phyloP scores from a whole-genome alignment of 2,113 vertebrate species.

The Corythornis cristatus region DNA sequence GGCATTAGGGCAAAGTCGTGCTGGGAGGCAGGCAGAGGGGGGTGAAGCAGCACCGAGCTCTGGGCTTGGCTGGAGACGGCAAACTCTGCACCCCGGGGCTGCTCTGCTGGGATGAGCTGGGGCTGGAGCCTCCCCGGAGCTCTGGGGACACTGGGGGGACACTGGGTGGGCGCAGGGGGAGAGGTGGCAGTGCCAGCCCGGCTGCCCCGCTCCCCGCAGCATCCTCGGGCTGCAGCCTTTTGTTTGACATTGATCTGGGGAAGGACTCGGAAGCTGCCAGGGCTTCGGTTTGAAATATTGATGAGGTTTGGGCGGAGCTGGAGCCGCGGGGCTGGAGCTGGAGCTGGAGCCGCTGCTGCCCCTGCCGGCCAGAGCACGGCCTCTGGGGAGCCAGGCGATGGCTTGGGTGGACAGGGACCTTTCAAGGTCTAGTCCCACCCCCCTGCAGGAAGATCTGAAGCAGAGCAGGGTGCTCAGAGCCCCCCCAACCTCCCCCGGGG shows the following conservation, averaged over 20 bases:
- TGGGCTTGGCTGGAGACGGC: not conserved
- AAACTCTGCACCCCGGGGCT: not conserved
- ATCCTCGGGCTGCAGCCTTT: not conserved
- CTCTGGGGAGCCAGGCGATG: no score
- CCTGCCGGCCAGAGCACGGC: not conserved
- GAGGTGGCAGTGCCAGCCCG: not conserved
- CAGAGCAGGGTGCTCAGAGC: no score
- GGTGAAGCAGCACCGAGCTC: not conserved
- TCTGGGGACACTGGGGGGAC: no score
- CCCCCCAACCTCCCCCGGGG: not conserved
- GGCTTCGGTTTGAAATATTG: slow-evolving; percentile 2
- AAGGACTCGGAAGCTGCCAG: not conserved
- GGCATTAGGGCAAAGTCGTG: not conserved
- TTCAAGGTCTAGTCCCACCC: no score
- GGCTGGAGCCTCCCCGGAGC: not conserved
- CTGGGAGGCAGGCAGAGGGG: rapidly evolving
- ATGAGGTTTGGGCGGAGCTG: not conserved
- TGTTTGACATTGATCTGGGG: slow-evolving; percentile 4
- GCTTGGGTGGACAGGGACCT: no score
- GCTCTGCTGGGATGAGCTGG: not conserved
- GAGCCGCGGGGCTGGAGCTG: not conserved
- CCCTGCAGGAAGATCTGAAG: no score
- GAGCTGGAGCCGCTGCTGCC: not conserved
- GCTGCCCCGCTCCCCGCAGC: not conserved
- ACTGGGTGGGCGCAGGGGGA: not conserved